Evolutionary conservation across 2,797 vertebrate genomes (phyloP), one percentile per base, ranked within the genome.

Genomic region (Peromyscus aztecus): DNA sequence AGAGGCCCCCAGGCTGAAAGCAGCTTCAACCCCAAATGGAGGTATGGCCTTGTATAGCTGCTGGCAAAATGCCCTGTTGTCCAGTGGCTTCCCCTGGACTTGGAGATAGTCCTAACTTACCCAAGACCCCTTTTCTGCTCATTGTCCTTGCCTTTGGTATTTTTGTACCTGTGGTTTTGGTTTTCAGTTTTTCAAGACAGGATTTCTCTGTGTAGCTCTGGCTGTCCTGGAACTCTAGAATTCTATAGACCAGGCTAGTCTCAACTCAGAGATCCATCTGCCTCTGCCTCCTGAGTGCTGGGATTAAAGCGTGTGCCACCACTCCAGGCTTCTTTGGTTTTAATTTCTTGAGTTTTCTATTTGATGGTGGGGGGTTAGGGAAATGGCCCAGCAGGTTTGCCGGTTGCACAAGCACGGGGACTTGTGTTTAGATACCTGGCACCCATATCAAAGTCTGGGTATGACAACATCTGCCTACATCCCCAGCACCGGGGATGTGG

Each of bases 1-100:
- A 99, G 98, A 97, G 98, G 52, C 31, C 92, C 98, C n/a, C 94
- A 86, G 1, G 96, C 98, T 12, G 87, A 90, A 1, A 98, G 97
- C 55, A 97, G 97, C 7, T 99, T 97, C 98, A 99, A 17, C 21
- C 98, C 99, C 19, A 3, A 4, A 0, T 99, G 99, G 99, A 97
- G 99, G 99, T 99, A 98, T 1, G 11, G 34, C 2, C 16, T 4
- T 31, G 2, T 6, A 5, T 1, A 57, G 57, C 40, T 29, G 80
- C 16, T 6, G 46, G 57, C 24, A 63, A 49, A 46, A 43, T 19
- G 13, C 4, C 24, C 43, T 49, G 10, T 4, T 23, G 17, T 31
- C 43, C 31, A 43, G 40, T 34, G 29, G 43, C 83, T 24, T 67
- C 63, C 69, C 31, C 0, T 8, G 19, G 12, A 23, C 21, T 0